Conservation (phyloP, 2,888 invertebrate genomes). For the Dynastes hyllus region DNA sequence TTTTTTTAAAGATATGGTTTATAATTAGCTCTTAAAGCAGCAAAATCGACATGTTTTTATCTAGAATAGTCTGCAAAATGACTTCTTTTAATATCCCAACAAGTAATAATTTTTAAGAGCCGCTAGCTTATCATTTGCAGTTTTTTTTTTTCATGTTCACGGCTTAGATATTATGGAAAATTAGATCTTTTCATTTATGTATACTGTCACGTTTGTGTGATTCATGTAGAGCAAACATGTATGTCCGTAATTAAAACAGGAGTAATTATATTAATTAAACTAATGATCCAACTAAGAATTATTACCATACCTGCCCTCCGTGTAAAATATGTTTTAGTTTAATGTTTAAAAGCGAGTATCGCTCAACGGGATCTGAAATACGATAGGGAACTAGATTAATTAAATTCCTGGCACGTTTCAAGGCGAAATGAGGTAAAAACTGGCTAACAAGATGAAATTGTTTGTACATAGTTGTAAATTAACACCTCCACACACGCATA, state of each 20-base stretch:
- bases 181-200: neutral
- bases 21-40: constrained; percentile 6
- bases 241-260: constrained; percentile 31
- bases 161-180: neutral
- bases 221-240: constrained; percentile 2
- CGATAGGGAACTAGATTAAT: neutral
- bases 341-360: constrained; percentile 32
- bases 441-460: too few relatives aligned
- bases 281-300: constrained; percentile 35
- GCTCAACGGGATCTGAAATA: neutral
- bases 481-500: too few relatives aligned
- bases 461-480: too few relatives aligned
- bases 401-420: constrained; percentile 6
- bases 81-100: neutral
- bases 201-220: constrained; percentile 25
- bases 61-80: neutral
- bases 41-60: neutral
- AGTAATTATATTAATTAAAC: constrained; percentile 44
- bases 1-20: constrained; percentile 9
- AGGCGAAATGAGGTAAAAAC: neutral
- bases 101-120: neutral
- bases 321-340: constrained; percentile 28
- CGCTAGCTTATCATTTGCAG: too few relatives aligned
- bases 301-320: constrained; percentile 9
- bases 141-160: neutral